phyloP scores from a whole-genome alignment of 2,113 vertebrate species.

The Ascaphus truei region DNA sequence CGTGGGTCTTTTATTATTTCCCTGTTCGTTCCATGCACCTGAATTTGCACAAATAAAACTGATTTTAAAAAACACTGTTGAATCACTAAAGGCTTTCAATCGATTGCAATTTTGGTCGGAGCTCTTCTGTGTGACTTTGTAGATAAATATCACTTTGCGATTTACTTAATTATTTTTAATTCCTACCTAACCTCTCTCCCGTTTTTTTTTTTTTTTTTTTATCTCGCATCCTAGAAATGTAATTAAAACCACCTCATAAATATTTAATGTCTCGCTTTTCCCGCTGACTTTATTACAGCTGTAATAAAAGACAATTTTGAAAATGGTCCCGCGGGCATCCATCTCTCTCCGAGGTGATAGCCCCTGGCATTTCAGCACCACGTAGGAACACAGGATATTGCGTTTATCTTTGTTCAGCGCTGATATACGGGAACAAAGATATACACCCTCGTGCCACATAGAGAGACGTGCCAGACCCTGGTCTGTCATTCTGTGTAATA shows the following conservation, averaged over 20 bases:
- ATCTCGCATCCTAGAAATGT: conserved; percentile 67
- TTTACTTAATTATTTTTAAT: conserved; percentile 54
- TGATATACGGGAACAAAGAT: neutral
- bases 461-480: too few relatives aligned
- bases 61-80: too few relatives aligned
- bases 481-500: too few relatives aligned
- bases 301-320: conserved; percentile 75
- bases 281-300: conserved; percentile 81
- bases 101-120: too few relatives aligned
- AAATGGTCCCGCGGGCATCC: conserved; percentile 30
- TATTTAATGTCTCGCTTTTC: conserved; percentile 85
- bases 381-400: conserved; percentile 76
- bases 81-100: too few relatives aligned
- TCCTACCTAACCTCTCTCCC: conserved; percentile 80
- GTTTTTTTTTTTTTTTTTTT: conserved; percentile 57
- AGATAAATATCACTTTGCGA: conserved; percentile 61
- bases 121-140: neutral
- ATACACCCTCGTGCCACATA: too few relatives aligned
- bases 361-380: conserved; percentile 28
- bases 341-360: conserved; percentile 36
- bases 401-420: conserved; percentile 49
- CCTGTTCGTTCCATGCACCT: too few relatives aligned
- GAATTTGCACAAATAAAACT: too few relatives aligned
- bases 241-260: conserved; percentile 91
- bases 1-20: too few relatives aligned